Evolutionary conservation across 1,140 invertebrate species (phyloP), one percentile per base, ranked within the genome.

Genomic region (Leguminivora glycinivorella): DNA sequence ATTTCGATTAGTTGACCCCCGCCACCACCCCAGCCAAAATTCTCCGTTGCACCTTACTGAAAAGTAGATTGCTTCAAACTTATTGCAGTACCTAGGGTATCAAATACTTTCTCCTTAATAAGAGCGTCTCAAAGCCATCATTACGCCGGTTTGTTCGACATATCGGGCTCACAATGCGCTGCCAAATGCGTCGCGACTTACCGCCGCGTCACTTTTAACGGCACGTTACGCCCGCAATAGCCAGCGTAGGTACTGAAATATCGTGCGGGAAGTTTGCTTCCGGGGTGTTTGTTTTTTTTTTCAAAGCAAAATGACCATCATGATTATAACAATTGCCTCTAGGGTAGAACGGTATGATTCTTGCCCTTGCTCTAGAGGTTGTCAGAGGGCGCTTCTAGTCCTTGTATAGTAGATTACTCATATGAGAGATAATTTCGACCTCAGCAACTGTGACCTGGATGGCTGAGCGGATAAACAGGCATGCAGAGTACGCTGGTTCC

Each of bases 61-160:
- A 43, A 12, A 43, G n/a, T n/a, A n/a, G n/a, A n/a, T n/a, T n/a
- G n/a, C 29, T 31, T 31, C 7, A 40, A 40, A 40, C 38, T 12
- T 40, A 10, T 10, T 31, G 12, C 31, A n/a, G n/a, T n/a, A n/a
- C n/a, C n/a, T n/a, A n/a, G n/a, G 58, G 75, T 60, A 60, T 72
- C 68, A 5, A 83, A 77, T 77, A 6, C 68, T 10, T 2, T 10
- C 60, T 63, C 69, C 25, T 19, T 71, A 79, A 67, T 24, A n/a
- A 4, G 74, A 84, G 56, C 69, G 43, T 26, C n/a, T 58, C 52
- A 34, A 68, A 72, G 47, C 40, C 72, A 84, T 85, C 83, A 85
- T 88, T 87, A 88, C 75, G 68, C 68, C 73, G 77, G 83, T 84
- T 88, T 87, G 85, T 88, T 89, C 84, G 83, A 87, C 84, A 80